Conservation (phyloP, 2,113 vertebrate species). For the Ophiodon elongatus region DNA sequence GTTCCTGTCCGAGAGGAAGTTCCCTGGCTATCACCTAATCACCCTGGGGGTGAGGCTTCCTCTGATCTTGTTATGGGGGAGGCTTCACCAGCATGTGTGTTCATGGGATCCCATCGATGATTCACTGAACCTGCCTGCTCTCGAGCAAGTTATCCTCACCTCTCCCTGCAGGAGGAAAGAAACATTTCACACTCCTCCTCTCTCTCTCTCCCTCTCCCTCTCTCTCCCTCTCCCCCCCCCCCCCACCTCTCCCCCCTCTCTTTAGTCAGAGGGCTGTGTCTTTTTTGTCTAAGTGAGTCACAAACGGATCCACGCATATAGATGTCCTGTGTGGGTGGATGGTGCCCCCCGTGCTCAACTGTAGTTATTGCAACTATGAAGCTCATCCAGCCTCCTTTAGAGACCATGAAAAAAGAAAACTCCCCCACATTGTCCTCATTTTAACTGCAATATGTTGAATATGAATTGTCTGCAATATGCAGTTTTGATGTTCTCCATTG, state of each 20-base stretch:
- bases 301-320: constrained; percentile 67
- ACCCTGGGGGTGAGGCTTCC: constrained; percentile 63
- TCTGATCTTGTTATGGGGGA: constrained; percentile 46
- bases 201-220: constrained; percentile 56
- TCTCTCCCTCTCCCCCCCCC: constrained; percentile 63
- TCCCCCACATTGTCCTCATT: constrained; percentile 45
- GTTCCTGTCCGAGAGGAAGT: constrained; percentile 44
- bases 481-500: constrained; percentile 6
- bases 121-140: constrained; percentile 60
- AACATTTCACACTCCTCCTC: constrained; percentile 66
- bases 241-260: constrained; percentile 56
- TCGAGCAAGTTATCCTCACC: constrained; percentile 56
- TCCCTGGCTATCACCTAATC: constrained; percentile 51
- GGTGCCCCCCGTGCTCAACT: constrained; percentile 73
- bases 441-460: constrained; percentile 28
- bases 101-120: constrained; percentile 72
- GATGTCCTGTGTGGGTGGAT: constrained; percentile 74
- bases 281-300: constrained; percentile 72
- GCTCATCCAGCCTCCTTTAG: constrained; percentile 44
- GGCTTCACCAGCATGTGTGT: constrained; percentile 39
- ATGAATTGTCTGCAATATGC: constrained; percentile 39
- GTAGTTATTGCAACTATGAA: constrained; percentile 67
- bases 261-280: constrained; percentile 67
- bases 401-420: constrained; percentile 29
- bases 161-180: constrained; percentile 43